Evolutionary conservation across 2,113 vertebrate species (phyloP).

Genomic region (Terrapene triunguis): DNA sequence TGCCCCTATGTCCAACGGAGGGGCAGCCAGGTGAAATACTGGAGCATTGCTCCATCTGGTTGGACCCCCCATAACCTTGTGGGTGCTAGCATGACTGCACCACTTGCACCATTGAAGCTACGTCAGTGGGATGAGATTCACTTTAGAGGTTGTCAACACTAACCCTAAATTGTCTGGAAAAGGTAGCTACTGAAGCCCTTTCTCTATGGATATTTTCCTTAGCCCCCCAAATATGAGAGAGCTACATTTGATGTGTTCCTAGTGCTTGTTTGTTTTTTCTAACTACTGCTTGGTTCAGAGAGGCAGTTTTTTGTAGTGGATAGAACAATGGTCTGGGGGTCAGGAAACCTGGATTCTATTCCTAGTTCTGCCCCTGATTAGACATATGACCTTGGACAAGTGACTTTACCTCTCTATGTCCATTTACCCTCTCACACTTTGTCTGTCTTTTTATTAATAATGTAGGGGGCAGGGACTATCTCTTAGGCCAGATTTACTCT

Average conservation of each 20-base stretch:
- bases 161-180: not conserved
- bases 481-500: not conserved
- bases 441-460: not conserved
- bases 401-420: not conserved
- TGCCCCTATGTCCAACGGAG: not conserved
- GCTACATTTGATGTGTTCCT: not conserved
- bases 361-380: not conserved
- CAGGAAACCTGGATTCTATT: not conserved
- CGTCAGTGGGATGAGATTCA: not conserved
- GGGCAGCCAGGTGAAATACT: not conserved
- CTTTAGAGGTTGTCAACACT: not conserved
- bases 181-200: not conserved
- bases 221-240: not conserved
- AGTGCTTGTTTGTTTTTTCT: rapidly evolving
- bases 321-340: not conserved
- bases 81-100: not conserved
- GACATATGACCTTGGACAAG: not conserved
- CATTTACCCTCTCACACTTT: not conserved
- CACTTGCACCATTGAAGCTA: not conserved
- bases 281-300: not conserved
- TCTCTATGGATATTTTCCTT: not conserved
- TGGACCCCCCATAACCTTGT: not conserved
- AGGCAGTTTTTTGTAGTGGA: not conserved
- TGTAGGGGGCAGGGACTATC: not conserved
- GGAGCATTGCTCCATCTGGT: not conserved